Conservation (phyloP, 1,140 invertebrate genomes). For the Callitettix versicolor region DNA sequence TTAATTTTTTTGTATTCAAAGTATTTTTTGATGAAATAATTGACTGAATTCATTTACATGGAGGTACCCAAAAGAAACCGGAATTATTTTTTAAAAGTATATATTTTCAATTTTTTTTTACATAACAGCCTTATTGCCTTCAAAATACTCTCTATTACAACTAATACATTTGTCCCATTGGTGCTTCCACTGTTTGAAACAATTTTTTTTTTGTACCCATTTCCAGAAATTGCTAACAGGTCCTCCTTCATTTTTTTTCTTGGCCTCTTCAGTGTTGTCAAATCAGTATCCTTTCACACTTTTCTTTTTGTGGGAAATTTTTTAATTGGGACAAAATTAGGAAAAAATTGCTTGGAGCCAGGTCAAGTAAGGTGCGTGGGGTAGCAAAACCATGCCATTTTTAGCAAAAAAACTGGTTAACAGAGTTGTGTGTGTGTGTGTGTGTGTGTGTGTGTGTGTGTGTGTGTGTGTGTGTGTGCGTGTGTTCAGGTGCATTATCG, state of each 20-base stretch:
- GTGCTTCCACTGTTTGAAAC: slow-evolving; percentile 20
- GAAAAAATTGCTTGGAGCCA: slow-evolving; percentile 34
- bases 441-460: slow-evolving; percentile 7
- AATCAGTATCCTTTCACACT: slow-evolving; percentile 28
- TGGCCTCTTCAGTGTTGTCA: slow-evolving; percentile 24
- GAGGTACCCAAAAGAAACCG: no score
- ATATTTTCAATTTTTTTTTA: slow-evolving; percentile 5
- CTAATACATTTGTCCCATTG: slow-evolving; percentile 19
- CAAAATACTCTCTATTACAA: slow-evolving; percentile 21
- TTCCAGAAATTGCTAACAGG: slow-evolving; percentile 21
- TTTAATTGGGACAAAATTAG: slow-evolving; percentile 30
- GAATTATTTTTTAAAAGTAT: no score
- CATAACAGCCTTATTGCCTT: slow-evolving; percentile 16
- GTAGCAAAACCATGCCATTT: slow-evolving; percentile 28
- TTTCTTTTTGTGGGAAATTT: no score
- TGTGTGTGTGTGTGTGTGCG: slow-evolving; percentile 23
- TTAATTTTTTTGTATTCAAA: no score
- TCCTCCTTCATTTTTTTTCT: slow-evolving; percentile 3
- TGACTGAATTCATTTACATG: no score
- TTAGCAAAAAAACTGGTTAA: slow-evolving; percentile 16
- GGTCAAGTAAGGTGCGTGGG: slow-evolving; percentile 36
- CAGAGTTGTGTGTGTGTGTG: no score
- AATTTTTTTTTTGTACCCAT: slow-evolving; percentile 17
- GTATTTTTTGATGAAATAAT: no score
- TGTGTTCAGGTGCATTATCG: slow-evolving; percentile 30